Evolutionary conservation across 1,140 invertebrate species (phyloP), one percentile per base, ranked within the genome.

Genomic region (Drosophila bocqueti): DNA sequence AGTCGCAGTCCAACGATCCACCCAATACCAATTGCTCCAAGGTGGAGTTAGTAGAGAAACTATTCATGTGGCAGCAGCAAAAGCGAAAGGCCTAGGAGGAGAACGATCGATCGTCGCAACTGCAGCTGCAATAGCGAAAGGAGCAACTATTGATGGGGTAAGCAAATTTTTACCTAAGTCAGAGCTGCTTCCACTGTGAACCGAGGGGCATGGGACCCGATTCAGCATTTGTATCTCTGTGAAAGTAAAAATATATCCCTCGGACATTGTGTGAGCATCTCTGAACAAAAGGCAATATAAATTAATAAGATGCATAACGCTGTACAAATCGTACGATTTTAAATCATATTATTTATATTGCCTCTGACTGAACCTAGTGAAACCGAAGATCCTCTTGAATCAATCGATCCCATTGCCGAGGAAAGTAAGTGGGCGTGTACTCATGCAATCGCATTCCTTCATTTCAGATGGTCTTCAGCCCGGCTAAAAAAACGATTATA

Each of bases 31-130:
- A 81, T 62, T 90, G 75, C 78, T 89, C 85, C 66, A 89, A 89
- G 76, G 85, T 89, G 40, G 85, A 89, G 67, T 68, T 89, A 43
- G 85, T 89, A 65, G 85, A 89, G 58, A 85, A 81, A 72, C 81
- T 89, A 50, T 89, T 89, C 58, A 74, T 68, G 81, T 90, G 85
- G 85, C 85, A 89, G 38, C 85, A 89, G 69, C 85, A 89, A 54
- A 81, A 89, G 61, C 84, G 85, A 78, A 87, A 89, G 76, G 64
- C 66, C 69, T 89, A 90, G 50, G n/a, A 34, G 46, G 61, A 65
- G 21, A 40, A 21, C 4, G 4, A 65, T 36, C 34, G 61, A 76
- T 57, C 57, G 55, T 21, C 52, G 59, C 36, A 68, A 65, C 46
- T 55, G 57, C 68, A 75, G 29, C 71, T 78, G 64, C 77, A 66